A percentile compares a stretch with the other conserved stretches of the same genome.
Conservation (phyloP, 2,888 invertebrate species). For the Brenthis hecate region DNA sequence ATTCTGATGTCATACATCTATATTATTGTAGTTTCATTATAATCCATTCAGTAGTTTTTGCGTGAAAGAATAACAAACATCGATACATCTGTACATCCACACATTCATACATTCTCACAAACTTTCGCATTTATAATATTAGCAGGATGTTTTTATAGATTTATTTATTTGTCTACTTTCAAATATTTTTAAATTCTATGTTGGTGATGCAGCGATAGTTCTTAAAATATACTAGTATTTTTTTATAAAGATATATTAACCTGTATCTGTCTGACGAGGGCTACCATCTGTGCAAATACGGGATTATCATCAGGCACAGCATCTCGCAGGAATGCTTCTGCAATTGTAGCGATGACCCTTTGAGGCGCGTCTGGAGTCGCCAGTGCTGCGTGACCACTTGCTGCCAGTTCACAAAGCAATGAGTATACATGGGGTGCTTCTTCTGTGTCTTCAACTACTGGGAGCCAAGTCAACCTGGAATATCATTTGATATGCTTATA, state of each 20-base stretch:
- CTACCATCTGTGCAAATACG: slow-evolving; percentile 90
- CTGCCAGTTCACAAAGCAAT: slow-evolving; percentile 96
- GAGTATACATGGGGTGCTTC: slow-evolving; percentile 98
- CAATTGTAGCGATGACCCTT: slow-evolving; percentile 92
- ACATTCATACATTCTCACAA: no score
- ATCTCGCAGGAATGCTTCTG: slow-evolving; percentile 93
- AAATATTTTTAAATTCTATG: no score
- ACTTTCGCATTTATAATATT: no score
- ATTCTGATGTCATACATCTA: no score
- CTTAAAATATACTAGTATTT: not conserved
- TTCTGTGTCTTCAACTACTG: slow-evolving; percentile 97
- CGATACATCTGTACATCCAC: no score
- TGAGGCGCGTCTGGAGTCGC: slow-evolving; percentile 94
- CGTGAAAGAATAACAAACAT: no score
- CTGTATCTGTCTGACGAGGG: slow-evolving; percentile 94
- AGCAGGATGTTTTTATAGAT: no score
- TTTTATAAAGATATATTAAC: slow-evolving; percentile 60
- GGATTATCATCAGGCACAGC: slow-evolving; percentile 89
- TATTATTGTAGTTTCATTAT: no score
- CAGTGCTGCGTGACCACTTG: slow-evolving; percentile 93
- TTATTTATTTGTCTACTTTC: no score
- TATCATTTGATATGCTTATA: slow-evolving; percentile 16
- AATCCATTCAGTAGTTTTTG: no score
- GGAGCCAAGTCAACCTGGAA: slow-evolving; percentile 93
- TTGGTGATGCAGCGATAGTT: no score